Evolutionary conservation across 2,797 vertebrate species (phyloP), one percentile per base, ranked within the genome.

Genomic region (Gymnopithys bicolor): DNA sequence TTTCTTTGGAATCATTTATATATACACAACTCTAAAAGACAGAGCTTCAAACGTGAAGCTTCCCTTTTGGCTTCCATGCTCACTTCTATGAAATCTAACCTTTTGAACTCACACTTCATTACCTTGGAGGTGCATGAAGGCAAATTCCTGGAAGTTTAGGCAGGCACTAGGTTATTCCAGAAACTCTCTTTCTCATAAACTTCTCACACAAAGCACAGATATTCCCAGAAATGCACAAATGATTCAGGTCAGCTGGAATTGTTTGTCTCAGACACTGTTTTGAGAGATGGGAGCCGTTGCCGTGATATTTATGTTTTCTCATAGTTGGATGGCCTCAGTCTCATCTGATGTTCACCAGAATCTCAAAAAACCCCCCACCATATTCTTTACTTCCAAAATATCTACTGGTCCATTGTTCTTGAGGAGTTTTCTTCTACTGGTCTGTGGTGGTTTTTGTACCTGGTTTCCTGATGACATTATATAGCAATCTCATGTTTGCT

Each of bases 91-190:
- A 89, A 68, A 83, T 58, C 32, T 81, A 45, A 81, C 76, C 84
- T 95, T 94, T 78, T 92, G 94, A 95, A 89, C 84, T 93, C 76
- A 68, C 0, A 1, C 58, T 92, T 94, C 89, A 78, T 92, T 93
- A 74, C 30, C 86, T 93, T 5, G 1, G 39, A 89, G 43, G 24
- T 13, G 9, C 53, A 53, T 67, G 59, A 89, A 82, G 37, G 27
- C 13, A 92, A 80, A 76, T 41, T 41, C n/a, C 25, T 69, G 41
- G 52, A 95, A 93, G 63, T 77, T 68, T 64, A 83, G 71, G 71
- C 49, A 93, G n/a, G 49, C 30, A 46, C 27, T 46, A 6, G 6
- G 71, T 87, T 64, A 58, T 90, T 90, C 39, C 49, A 80, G 22
- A 79, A 52, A 80, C 4, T 62, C 18, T 46, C 41, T 89, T 68